Conservation (phyloP, 1,140 invertebrate species). For the Gonatopus flavifemur region DNA sequence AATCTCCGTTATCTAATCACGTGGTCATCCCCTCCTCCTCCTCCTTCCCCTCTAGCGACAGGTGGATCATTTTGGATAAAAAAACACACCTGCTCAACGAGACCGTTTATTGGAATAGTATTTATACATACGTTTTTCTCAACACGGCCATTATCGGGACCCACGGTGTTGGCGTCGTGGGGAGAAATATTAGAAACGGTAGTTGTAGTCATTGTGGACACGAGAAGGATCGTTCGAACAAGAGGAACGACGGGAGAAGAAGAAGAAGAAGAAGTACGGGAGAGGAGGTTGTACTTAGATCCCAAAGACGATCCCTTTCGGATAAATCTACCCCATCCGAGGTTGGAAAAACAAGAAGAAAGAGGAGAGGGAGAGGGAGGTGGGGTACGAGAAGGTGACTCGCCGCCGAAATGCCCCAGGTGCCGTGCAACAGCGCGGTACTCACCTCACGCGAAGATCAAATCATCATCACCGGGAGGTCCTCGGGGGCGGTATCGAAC, state of each 20-base stretch:
- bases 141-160: background rate
- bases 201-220: constrained; percentile 2
- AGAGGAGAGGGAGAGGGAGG: constrained; percentile 20
- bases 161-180: constrained; percentile 1
- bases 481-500: background rate
- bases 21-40: too few relatives aligned
- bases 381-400: constrained; percentile 48
- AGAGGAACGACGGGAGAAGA: constrained; percentile 5
- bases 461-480: constrained; percentile 21
- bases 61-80: background rate
- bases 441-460: constrained; percentile 27
- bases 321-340: background rate
- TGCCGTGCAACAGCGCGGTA: constrained; percentile 28
- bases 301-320: too few relatives aligned
- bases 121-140: too few relatives aligned
- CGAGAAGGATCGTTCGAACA: constrained; percentile 8
- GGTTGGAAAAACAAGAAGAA: background rate
- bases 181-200: constrained; percentile 3
- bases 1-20: constrained; percentile 1
- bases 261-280: constrained; percentile 12
- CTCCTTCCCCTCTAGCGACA: background rate
- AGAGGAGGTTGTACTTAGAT: background rate
- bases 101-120: background rate
- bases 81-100: background rate
- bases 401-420: constrained; percentile 50